A percentile compares a stretch with the other conserved stretches of the same genome.
Evolutionary conservation across 2,113 vertebrate genomes (phyloP).

Genomic region (Peromyscus polionotus): DNA sequence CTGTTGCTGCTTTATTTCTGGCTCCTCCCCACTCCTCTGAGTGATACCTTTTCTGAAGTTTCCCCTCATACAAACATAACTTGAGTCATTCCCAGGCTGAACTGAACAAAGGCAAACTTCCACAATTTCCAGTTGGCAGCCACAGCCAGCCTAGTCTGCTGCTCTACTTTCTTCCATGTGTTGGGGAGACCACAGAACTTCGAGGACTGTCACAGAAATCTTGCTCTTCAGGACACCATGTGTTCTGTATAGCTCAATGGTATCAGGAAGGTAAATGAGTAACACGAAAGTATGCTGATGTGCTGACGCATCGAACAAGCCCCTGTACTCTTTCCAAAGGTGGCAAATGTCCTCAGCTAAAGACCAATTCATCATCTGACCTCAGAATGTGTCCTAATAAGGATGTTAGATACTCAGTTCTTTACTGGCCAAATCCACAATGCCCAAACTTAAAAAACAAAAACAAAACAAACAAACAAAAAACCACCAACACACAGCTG

Average conservation of each 20-base stretch:
- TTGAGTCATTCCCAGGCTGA: slow-evolving; percentile 10
- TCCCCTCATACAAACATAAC: slow-evolving; percentile 40
- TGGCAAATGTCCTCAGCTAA: neutral
- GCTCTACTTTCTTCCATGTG: neutral
- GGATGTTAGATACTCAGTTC: neutral
- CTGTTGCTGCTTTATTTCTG: neutral
- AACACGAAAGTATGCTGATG: neutral
- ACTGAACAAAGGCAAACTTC: slow-evolving; percentile 47
- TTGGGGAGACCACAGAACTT: neutral
- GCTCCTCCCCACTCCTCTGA: neutral
- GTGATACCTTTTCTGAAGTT: neutral
- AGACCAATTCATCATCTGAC: neutral
- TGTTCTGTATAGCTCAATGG: neutral
- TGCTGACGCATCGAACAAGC: neutral
- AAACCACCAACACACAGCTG: neutral
- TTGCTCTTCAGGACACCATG: neutral
- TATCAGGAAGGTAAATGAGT: neutral
- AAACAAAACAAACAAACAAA: neutral
- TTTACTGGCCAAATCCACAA: neutral
- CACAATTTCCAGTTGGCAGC: neutral
- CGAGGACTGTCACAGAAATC: neutral
- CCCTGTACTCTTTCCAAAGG: neutral
- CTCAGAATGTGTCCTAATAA: neutral
- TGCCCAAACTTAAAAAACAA: neutral
- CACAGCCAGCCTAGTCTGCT: neutral